Evolutionary conservation across 2,113 vertebrate species (phyloP).

Genomic region (Antennarius striatus): DNA sequence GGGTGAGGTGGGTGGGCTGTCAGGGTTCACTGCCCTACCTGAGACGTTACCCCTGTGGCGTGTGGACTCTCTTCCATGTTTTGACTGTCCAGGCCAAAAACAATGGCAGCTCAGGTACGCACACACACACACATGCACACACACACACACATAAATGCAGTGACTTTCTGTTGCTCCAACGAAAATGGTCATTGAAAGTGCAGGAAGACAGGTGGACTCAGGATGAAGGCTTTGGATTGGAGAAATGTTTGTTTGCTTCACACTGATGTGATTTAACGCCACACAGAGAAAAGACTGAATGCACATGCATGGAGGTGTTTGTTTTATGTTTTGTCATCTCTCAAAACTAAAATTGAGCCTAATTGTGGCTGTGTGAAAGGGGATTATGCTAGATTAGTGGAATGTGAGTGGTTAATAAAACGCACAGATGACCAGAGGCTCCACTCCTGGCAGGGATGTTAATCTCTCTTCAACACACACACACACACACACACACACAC

Average conservation of each 20-base stretch:
- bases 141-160: conserved; percentile 7
- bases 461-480: conserved; percentile 56
- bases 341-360: conserved; percentile 61
- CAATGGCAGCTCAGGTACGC: conserved; percentile 53
- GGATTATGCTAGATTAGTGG: conserved; percentile 79
- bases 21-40: conserved; percentile 85
- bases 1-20: conserved; percentile 87
- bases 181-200: conserved; percentile 25
- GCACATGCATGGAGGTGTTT: conserved; percentile 8
- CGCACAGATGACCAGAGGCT: conserved; percentile 74
- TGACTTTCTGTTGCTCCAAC: conserved; percentile 11
- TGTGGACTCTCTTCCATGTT: conserved; percentile 93
- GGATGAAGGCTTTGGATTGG: conserved; percentile 30
- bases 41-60: conserved; percentile 88
- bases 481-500: conserved; percentile 16
- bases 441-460: conserved; percentile 50
- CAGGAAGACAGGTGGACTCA: not conserved
- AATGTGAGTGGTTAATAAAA: conserved; percentile 80
- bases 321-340: conserved; percentile 29
- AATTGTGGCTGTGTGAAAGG: conserved; percentile 72
- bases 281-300: conserved; percentile 7
- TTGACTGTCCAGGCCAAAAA: conserved; percentile 85
- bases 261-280: conserved; percentile 17
- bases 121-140: conserved; percentile 9
- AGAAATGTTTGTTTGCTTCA: conserved; percentile 2